Base-by-base conservation (phyloP, 2,888 invertebrate genomes). In the Drosophila anomalata region DNA sequence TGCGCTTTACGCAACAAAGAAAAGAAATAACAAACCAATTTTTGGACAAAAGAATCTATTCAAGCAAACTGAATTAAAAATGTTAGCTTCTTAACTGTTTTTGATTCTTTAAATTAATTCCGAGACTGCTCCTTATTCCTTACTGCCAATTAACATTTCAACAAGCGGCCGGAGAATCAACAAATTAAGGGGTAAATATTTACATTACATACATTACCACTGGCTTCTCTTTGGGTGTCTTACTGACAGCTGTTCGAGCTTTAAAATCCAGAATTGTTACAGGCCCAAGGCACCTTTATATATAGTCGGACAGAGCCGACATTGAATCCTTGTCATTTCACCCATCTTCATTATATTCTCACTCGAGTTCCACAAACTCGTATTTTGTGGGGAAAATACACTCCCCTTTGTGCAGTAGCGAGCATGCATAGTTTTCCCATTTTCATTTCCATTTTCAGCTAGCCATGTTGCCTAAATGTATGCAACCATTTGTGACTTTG, bases 161-260 rank as follows among this genome's bases (percentile, higher is more conserved):
- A 33, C 17, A 31, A 47, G 66, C n/a, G 29, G 39, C 12, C 31
- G 11, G 31, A 24, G 66, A 46, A 36, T 7, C 39, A 46, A 36
- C 54, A 41, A 66, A 66, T 65, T 54, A 53, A 22, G 31, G 11
- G 9, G 46, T 41, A 47, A 66, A 65, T 65, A 41, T 66, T 54
- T 65, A 47, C 39, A 36, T 36, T 36, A 2, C n/a, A 36, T 7
- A 47, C 47, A 47, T 20, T 54, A 17, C 39, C 54, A 66, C 47
- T 65, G 31, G 39, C 24, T 39, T 66, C 9, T 29, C 9, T 29
- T 47, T 47, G 12, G 8, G 22, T 8, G 8, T 6, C 22, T 31
- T 7, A 33, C n/a, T 1, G 44, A 17, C 33, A 39, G 17, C 14
- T 36, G 36, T 22, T 24, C n/a, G 8, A 41, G 14, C 14, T 17